phyloP scores from a whole-genome alignment of 1,140 invertebrate species.

The Mercenaria mercenaria region DNA sequence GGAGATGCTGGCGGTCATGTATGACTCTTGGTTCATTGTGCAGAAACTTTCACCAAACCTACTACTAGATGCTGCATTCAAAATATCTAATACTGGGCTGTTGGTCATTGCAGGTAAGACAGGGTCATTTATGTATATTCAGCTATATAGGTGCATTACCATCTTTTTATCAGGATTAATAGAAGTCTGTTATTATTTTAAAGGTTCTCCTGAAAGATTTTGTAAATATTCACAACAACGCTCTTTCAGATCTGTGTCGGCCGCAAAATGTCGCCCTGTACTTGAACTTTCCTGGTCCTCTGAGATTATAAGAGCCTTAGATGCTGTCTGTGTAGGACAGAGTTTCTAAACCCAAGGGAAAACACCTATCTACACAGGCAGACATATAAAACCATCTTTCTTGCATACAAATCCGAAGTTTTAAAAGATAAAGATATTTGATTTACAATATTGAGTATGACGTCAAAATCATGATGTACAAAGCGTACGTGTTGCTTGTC shows the following conservation, averaged over 20 bases:
- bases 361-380: not conserved
- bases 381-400: not conserved
- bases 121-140: not conserved
- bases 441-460: too few relatives aligned
- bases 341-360: not conserved
- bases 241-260: not conserved
- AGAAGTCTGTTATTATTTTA: not conserved
- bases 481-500: too few relatives aligned
- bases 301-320: not conserved
- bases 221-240: not conserved
- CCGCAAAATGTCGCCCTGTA: not conserved
- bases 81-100: not conserved
- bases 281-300: not conserved
- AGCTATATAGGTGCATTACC: not conserved
- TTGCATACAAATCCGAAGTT: too few relatives aligned
- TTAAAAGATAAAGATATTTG: too few relatives aligned
- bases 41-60: slow-evolving; percentile 16
- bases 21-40: slow-evolving; percentile 22
- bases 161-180: not conserved
- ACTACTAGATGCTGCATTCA: not conserved
- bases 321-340: not conserved
- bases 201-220: not conserved
- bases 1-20: slow-evolving; percentile 14
- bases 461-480: too few relatives aligned
- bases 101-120: slow-evolving; percentile 29